Conservation (phyloP, 2,888 invertebrate species). For the Xanthia togata region DNA sequence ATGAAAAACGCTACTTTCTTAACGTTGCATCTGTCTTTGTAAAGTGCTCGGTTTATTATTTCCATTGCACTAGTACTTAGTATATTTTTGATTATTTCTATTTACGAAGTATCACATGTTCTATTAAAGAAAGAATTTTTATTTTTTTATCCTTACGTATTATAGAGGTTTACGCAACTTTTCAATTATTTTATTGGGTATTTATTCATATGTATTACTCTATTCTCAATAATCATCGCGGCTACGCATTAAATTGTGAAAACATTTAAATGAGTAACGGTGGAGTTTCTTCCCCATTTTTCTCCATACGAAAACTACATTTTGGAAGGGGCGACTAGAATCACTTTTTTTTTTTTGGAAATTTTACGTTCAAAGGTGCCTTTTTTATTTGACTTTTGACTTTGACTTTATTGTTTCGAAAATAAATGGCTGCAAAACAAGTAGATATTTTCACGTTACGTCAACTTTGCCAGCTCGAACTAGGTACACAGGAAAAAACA, state of each 20-base stretch:
- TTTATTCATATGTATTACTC: neutral
- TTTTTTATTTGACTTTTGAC: too few relatives aligned
- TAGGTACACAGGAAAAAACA: neutral
- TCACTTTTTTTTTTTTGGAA: too few relatives aligned
- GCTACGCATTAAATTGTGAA: too few relatives aligned
- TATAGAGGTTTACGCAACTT: neutral
- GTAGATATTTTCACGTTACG: neutral
- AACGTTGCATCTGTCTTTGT: conserved; percentile 5
- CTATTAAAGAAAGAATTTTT: neutral
- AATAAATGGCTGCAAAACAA: neutral
- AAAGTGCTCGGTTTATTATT: conserved; percentile 5
- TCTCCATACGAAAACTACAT: too few relatives aligned
- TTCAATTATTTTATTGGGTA: neutral
- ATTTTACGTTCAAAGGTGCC: too few relatives aligned
- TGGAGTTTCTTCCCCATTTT: too few relatives aligned
- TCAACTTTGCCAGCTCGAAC: neutral
- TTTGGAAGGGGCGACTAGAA: too few relatives aligned
- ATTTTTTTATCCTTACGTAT: too few relatives aligned
- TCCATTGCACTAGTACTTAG: neutral
- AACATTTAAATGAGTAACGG: too few relatives aligned
- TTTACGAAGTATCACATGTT: neutral
- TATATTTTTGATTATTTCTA: neutral
- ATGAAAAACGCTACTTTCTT: conserved; percentile 35
- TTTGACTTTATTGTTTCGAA: too few relatives aligned
- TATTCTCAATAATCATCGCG: too few relatives aligned